Base-by-base conservation (phyloP, 2,888 invertebrate species). In the Tipula vernalis region DNA sequence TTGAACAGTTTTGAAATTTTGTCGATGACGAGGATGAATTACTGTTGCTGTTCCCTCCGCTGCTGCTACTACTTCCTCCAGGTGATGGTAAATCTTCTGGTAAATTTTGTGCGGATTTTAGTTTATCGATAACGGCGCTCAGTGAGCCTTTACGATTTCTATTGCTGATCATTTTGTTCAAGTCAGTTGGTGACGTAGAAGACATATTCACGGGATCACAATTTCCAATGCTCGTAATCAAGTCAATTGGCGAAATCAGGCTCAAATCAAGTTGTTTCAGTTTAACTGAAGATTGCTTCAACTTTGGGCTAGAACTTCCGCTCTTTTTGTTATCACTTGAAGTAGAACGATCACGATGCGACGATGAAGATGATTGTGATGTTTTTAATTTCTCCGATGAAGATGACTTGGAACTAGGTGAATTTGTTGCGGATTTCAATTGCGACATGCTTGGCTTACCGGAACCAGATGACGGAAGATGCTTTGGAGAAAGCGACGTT, bases 361-460 rank as follows among this genome's bases (percentile, higher is more conserved):
- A 87, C 36, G 86, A 87, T n/a, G 87, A 86, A 39, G 39, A 5
- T 51, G 87, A 85, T 86, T 86, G 36, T 36, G 83, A 83, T 12
- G 18, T 36, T 36, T 36, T 71, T 84, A 84, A 15, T 84, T 84
- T 84, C 8, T 36, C 84, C 15, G 36, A 15, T 41, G 36, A 36
- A 10, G 83, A 83, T 39, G 84, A 41, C 90, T 94, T 94, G 41
- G 93, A 93, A n/a, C 94, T 94, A 1, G 95, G 95, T 1, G 95
- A 95, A 89, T 94, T 94, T 0, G 95, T 93, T 0, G 96, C 96
- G 51, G 95, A 97, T 90, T 97, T 97, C 36, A 97, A 91, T 0
- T 97, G 94, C 0, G 96, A 96, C 96, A 97, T 96, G 89, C 97
- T 97, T 0, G 97, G 97, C 90, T 97, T 97, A 0, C 97, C 97